phyloP scores from a whole-genome alignment of 2,888 invertebrate species.

The Willowsia nigromaculata region DNA sequence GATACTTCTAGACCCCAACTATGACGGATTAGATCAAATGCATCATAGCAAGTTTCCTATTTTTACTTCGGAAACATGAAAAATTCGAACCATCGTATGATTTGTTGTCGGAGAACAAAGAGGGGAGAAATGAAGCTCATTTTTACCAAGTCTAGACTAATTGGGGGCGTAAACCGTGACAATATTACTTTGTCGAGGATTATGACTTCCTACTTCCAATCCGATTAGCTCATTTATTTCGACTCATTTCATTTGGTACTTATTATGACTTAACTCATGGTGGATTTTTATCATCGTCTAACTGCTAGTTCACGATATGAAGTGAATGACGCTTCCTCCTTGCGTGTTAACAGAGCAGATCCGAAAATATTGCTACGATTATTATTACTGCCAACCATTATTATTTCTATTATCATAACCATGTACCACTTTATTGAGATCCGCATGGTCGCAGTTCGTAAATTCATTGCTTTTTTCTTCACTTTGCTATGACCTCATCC shows the following conservation, averaged over 20 bases:
- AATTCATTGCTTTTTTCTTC: constrained; percentile 40
- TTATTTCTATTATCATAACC: constrained; percentile 55
- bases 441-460: constrained; percentile 32
- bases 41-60: too few relatives aligned
- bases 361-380: constrained; percentile 39
- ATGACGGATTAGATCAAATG: too few relatives aligned
- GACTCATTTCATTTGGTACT: constrained; percentile 68
- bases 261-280: not conserved
- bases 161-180: constrained; percentile 77
- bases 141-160: constrained; percentile 70
- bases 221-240: constrained; percentile 76
- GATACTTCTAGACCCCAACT: too few relatives aligned
- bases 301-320: not conserved
- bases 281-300: not conserved
- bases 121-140: constrained; percentile 58
- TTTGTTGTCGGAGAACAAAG: constrained; percentile 1
- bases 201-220: constrained; percentile 70
- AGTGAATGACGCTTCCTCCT: not conserved
- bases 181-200: constrained; percentile 74
- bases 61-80: not conserved
- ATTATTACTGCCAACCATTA: constrained; percentile 22
- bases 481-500: constrained; percentile 25
- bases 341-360: not conserved
- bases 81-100: not conserved
- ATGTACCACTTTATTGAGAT: constrained; percentile 50